A percentile compares a stretch with the other conserved stretches of the same genome.
Conservation (phyloP, 1,140 invertebrate species). For the Eurosta solidaginis region DNA sequence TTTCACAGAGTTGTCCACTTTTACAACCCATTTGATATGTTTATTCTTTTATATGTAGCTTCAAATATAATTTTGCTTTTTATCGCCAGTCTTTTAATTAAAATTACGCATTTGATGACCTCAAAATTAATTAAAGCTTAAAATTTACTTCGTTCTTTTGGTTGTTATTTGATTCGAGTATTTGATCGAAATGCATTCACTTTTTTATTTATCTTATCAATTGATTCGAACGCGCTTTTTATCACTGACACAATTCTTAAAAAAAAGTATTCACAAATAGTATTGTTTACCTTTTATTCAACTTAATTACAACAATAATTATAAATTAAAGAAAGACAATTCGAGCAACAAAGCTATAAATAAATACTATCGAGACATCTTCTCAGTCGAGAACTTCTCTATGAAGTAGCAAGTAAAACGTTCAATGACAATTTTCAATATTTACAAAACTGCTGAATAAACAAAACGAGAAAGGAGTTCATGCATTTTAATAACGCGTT, state of each 20-base stretch:
- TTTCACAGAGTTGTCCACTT: too few species aligned
- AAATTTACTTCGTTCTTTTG: too few species aligned
- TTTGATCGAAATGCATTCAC: too few species aligned
- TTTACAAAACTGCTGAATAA: background rate
- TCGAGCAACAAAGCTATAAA: background rate
- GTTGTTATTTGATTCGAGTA: too few species aligned
- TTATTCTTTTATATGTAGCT: too few species aligned
- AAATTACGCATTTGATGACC: too few species aligned
- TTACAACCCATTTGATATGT: too few species aligned
- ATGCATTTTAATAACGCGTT: background rate
- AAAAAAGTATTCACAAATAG: too few species aligned
- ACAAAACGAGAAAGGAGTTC: background rate
- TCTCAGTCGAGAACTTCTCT: background rate
- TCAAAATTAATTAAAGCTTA: too few species aligned
- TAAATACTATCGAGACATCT: background rate
- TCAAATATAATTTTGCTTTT: too few species aligned
- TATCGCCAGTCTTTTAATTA: too few species aligned
- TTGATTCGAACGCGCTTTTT: background rate
- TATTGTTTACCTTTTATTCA: background rate
- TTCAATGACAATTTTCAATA: background rate
- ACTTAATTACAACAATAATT: background rate
- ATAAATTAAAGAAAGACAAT: background rate
- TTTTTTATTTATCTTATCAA: background rate
- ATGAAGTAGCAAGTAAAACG: background rate
- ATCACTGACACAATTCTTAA: constrained; percentile 21